Base-by-base conservation (phyloP, 2,113 vertebrate genomes). In the Malurus elegans region DNA sequence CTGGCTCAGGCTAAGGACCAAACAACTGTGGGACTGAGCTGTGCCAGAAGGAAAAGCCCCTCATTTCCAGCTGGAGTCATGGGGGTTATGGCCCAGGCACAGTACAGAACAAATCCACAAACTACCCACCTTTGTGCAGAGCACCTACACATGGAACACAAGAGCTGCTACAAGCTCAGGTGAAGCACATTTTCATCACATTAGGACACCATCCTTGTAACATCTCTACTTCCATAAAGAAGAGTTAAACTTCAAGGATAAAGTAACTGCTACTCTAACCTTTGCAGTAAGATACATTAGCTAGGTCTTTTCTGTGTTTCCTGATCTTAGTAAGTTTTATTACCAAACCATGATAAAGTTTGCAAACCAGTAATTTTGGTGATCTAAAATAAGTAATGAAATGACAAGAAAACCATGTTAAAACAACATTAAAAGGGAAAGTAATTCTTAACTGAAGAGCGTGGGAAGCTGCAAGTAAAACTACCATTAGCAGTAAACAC, bases 341-440 rank as follows among this genome's bases (percentile, higher is more conserved):
- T 92, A 85, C 36, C 25, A 91, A 58, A 66, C 40, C 5, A 3
- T 89, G 86, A 48, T 50, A 71, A 91, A 93, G 60, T 62, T 74
- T 67, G 90, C 79, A 88, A 88, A 79, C 16, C 4, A 4, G 65
- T 60, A 81, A 86, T 92, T 90, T 71, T 75, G 54, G 53, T 83
- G 80, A 93, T 75, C 57, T 91, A 71, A 56, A 53, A 2, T 72
- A 96, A 79, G 72, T 61, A 88, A 79, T 54, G 71, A 86, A 88
- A 95, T 50, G 10, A 86, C n/a, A 88, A 88, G 86, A 79, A 96
- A 95, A 93, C 86, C 20, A 44, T 60, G 75, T 70, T 94, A 80
- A 66, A 95, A 70, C 31, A 72, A 47, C 51, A 57, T 79, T 86
- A 92, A 94, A 92, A 93, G 24, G 32, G 57, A 83, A 20, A 84